Evolutionary conservation across 1,140 invertebrate species (phyloP), one percentile per base, ranked within the genome.

Genomic region (Brachionus paranguensis): DNA sequence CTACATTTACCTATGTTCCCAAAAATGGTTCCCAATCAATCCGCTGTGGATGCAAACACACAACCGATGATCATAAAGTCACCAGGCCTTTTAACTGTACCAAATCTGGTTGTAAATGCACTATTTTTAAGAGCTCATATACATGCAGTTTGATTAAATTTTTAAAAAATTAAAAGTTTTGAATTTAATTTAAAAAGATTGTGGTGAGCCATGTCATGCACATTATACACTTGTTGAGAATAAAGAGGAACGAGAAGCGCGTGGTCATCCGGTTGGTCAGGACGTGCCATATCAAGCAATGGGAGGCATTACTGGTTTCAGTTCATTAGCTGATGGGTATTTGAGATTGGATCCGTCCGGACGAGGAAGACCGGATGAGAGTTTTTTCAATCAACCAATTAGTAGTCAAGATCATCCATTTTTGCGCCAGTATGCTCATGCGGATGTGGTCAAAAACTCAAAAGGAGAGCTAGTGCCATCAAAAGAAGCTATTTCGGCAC

Each of bases 241-340:
- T 8, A 87, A 85, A 43, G 87, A 88, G 12, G 88, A 89, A 86
- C 78, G 89, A 70, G 86, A 87, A 84, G 88, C 86, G 0, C 70
- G 89, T 17, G 89, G 89, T 47, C 89, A 89, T 79, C 89, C 89
- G 6, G 86, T 89, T 12, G 89, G 89, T 70, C 87, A 89, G 72
- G 87, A 87, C 47, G 83, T 74, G 7, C 86, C 86, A 3, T 89
- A 89, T 84, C 86, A 88, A 76, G 89, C 89, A 64, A 90, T 90
- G 89, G 89, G 89, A 10, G 89, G 89, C 14, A 45, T 90, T 2
- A 90, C 89, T 14, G 89, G 89, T 3, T 90, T 90, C 85, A 88
- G 87, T 17, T 90, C 89, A 10, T 85, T 90, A 12, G 87, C 88
- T 55, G 89, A 89, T 29, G 89, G 89, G 2, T 90, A 90, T 85